These are phyloP conservation scores for Fabriciana adippe DNA, from an alignment of 2,888 invertebrate species.

Conservation along the genomic window DNA sequence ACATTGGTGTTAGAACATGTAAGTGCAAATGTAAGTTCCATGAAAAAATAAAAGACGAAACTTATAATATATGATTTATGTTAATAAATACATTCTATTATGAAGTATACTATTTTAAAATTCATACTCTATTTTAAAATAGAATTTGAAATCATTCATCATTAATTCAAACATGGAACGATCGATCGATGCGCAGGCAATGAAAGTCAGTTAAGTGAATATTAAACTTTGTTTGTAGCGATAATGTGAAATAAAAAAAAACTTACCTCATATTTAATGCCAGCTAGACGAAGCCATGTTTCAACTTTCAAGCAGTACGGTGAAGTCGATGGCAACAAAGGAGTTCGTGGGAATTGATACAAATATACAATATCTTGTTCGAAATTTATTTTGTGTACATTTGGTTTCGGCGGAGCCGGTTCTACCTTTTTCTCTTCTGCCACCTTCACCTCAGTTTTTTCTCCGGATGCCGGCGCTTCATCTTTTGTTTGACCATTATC, in stretches of 20 bases:
- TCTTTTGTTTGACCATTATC: constrained; percentile 76
- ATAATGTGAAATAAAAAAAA: constrained; percentile 23
- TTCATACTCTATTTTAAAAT: background rate
- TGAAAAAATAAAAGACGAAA: constrained; percentile 3
- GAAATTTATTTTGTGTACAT: constrained; percentile 93
- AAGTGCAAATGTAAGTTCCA: background rate
- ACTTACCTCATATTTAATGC: constrained; percentile 96
- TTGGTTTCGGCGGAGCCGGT: constrained; percentile 87
- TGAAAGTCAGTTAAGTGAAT: constrained; percentile 27
- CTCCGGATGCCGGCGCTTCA: constrained; percentile 69
- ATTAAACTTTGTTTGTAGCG: constrained; percentile 18
- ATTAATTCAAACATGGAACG: constrained; percentile 40
- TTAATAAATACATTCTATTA: background rate
- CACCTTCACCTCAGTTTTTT: constrained; percentile 72
- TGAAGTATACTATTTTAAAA: too few species aligned
- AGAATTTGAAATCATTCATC: constrained; percentile 1
- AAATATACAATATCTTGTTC: constrained; percentile 96
- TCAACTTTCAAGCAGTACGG: constrained; percentile 98
- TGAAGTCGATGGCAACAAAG: constrained; percentile 93
- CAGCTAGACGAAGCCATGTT: constrained; percentile 95
- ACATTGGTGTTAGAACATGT: constrained; percentile 20
- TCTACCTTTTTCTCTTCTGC: constrained; percentile 83
- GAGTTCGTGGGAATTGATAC: constrained; percentile 96
- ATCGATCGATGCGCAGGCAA: constrained; percentile 48
- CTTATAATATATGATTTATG: background rate